Percentiles rank a stretch among this genome's conserved stretches.
Conservation (phyloP, 2,113 vertebrate genomes). For the Dipodomys spectabilis region DNA sequence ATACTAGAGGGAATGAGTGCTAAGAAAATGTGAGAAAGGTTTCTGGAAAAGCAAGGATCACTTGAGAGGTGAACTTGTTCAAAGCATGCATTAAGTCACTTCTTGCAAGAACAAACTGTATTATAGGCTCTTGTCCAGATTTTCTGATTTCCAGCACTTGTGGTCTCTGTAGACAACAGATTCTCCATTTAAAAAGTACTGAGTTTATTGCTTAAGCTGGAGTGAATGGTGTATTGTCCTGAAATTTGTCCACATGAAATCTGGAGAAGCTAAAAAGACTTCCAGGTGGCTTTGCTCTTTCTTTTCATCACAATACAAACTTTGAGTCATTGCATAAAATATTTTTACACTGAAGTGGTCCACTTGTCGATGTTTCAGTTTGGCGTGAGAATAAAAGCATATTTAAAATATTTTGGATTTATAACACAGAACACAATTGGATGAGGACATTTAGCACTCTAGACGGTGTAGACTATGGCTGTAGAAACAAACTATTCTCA, state of each 20-base stretch:
- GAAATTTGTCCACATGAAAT: background rate
- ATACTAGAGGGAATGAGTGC: slow-evolving; percentile 58
- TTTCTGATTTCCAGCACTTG: slow-evolving; percentile 63
- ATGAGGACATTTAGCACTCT: background rate
- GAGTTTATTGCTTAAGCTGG: slow-evolving; percentile 42
- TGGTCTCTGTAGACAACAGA: slow-evolving; percentile 56
- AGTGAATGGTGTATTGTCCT: background rate
- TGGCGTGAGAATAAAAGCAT: background rate
- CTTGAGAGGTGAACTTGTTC: slow-evolving; percentile 72
- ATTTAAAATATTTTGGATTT: slow-evolving; percentile 34
- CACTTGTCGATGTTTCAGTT: background rate
- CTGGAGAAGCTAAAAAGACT: background rate
- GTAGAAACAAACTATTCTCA: background rate
- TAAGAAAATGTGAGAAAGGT: slow-evolving; percentile 75
- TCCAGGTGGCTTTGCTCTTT: background rate
- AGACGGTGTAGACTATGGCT: background rate
- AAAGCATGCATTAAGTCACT: slow-evolving; percentile 68
- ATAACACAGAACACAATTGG: background rate
- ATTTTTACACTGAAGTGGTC: background rate
- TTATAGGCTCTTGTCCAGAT: slow-evolving; percentile 43
- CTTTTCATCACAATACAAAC: background rate
- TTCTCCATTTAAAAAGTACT: slow-evolving; percentile 37
- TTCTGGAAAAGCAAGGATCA: slow-evolving; percentile 71
- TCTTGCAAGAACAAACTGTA: slow-evolving; percentile 71
- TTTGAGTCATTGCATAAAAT: slow-evolving; percentile 49